These are phyloP conservation scores for Schizopygopsis malacanthus DNA, from an alignment of 2,797 vertebrate genomes.

Conservation along the genomic window DNA sequence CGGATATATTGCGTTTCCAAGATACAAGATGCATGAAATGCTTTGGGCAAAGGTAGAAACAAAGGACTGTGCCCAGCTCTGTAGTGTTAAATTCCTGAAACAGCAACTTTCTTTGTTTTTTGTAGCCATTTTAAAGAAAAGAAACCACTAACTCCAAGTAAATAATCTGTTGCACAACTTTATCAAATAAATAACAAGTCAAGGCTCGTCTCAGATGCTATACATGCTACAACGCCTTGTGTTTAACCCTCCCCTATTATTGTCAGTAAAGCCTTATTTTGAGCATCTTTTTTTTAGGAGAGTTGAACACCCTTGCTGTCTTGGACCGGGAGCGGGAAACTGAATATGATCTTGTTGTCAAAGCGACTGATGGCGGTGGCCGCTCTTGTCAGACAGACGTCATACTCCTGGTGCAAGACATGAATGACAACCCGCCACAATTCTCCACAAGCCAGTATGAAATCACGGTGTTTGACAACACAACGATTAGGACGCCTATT, in stretches of 20 bases:
- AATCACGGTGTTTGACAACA: conserved; percentile 95
- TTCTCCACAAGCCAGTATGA: conserved; percentile 91
- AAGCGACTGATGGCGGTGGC: conserved; percentile 93
- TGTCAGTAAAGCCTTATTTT: conserved; percentile 3
- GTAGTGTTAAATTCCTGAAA: not conserved
- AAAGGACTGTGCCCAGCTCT: not conserved
- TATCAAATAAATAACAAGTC: conserved; percentile 27
- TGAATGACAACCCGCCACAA: conserved; percentile 90
- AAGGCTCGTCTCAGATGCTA: conserved; percentile 21
- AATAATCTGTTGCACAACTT: conserved; percentile 17
- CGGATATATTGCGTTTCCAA: conserved; percentile 39
- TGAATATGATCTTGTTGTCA: conserved; percentile 84
- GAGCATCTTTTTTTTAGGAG: conserved; percentile 76
- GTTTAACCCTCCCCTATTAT: conserved; percentile 15
- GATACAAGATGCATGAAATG: conserved; percentile 34
- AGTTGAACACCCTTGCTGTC: conserved; percentile 84
- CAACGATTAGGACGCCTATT: conserved; percentile 89
- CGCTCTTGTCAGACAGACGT: conserved; percentile 92
- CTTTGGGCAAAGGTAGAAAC: not conserved
- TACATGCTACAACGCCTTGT: conserved; percentile 16
- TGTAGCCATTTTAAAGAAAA: not conserved
- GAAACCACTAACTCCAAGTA: not conserved
- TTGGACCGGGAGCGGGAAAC: conserved; percentile 88
- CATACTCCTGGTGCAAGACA: conserved; percentile 84
- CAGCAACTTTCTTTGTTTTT: conserved; percentile 29